Base-by-base conservation (phyloP, 2,113 vertebrate genomes). In the Epinephelus cyanopodus region DNA sequence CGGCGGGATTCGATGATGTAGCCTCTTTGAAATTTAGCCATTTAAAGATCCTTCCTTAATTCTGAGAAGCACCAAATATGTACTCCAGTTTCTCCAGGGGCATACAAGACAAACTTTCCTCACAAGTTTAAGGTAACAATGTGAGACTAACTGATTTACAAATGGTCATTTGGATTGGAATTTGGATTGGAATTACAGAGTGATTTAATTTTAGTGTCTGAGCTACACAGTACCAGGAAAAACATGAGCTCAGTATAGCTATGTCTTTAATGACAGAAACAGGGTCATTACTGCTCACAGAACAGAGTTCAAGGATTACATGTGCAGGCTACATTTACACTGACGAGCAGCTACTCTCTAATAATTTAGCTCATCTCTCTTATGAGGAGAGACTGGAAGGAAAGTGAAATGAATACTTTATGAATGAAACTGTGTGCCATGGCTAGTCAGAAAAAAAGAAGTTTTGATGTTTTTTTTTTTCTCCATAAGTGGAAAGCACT, bases 401-500 rank as follows among this genome's bases (percentile, higher is more conserved):
- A 67, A 54, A 62, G 13, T 48, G 6, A 72, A 72, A 77, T 29
- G 9, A 62, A 33, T 17, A 19, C 54, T 54, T 66, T 9, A 21
- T 52, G 18, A 79, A 48, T 58, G 4, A 77, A 76, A 57, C 13
- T 23, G 2, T 39, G 18, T 42, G 6, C 23, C 14, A n/a, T 29
- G 21, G 50, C 8, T 50, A 25, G 18, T 54, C 14, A 52, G 14
- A 10, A 33, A 23, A 61, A 23, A 61, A 70, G 47, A 64, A 23
- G 3, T 6, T 2, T 19, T 15, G 2, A 14, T 70, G 17, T 66
- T 54, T 37, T 27, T 66, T 66, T 37, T 47, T 66, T 37, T 8
- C 7, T 53, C 17, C 17, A n/a, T 70, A 52, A 81, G 3, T 67
- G 45, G 37, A 67, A 82, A 81, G 54, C 56, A 27, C 45, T 58